Conservation (phyloP, 2,888 invertebrate species). For the Tachystola acroxantha region DNA sequence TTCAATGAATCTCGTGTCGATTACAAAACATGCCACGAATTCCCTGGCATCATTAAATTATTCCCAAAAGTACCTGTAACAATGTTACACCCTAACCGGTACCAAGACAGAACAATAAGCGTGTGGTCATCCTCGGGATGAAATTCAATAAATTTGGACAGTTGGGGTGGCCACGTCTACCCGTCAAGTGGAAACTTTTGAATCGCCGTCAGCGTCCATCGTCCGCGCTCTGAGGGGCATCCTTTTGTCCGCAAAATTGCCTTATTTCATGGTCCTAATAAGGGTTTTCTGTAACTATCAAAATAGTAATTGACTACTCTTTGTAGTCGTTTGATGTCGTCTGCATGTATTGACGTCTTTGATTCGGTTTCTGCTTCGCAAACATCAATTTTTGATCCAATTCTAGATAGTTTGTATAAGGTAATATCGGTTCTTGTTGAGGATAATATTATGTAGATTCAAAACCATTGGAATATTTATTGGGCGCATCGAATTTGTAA, state of each 20-base stretch:
- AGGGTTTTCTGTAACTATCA: conserved; percentile 67
- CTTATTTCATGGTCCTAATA: conserved; percentile 69
- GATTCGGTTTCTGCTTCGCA: conserved; percentile 36
- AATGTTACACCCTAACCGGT: conserved; percentile 54
- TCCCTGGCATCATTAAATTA: conserved; percentile 33
- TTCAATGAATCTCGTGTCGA: conserved; percentile 4
- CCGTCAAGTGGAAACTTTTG: conserved; percentile 67
- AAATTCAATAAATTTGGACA: conserved; percentile 71
- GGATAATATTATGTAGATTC: conserved; percentile 49
- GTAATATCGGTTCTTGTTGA: conserved; percentile 1
- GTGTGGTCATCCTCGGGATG: conserved; percentile 62
- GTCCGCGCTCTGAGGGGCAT: conserved; percentile 39
- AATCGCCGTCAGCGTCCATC: conserved; percentile 57
- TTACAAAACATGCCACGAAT: conserved; percentile 5
- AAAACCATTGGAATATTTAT: conserved; percentile 66
- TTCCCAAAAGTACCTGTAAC: conserved; percentile 39
- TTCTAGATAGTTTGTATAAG: conserved; percentile 10
- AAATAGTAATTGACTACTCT: conserved; percentile 60
- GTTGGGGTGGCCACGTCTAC: conserved; percentile 39
- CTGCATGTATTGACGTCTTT: conserved; percentile 46
- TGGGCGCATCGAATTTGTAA: conserved; percentile 65
- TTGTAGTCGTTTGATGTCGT: conserved; percentile 64
- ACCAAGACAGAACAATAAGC: conserved; percentile 56
- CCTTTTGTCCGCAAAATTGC: conserved; percentile 74
- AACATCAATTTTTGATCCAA: conserved; percentile 15